Evolutionary conservation across 2,797 vertebrate genomes (phyloP).

Genomic region (Typhlichthys eigenmanni): DNA sequence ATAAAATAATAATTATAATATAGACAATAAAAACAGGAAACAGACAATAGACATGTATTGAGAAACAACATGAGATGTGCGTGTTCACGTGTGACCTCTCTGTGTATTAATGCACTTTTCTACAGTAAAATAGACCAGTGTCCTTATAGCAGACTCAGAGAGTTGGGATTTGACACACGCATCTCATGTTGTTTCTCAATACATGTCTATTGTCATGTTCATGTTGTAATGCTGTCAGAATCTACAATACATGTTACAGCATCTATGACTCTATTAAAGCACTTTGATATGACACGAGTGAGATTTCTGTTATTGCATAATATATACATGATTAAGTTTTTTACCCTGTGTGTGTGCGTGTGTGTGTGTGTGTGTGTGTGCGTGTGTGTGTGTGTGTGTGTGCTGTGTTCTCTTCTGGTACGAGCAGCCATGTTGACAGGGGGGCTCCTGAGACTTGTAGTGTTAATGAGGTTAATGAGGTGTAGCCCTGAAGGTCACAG

Average conservation of each 20-base stretch:
- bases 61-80: background rate
- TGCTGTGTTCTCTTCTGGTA: constrained; percentile 1
- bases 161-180: constrained; percentile 17
- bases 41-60: too few relatives aligned
- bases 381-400: too few relatives aligned
- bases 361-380: too few relatives aligned
- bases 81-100: constrained; percentile 21
- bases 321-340: too few relatives aligned
- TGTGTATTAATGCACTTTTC: constrained; percentile 26
- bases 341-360: background rate
- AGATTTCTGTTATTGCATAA: background rate
- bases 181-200: too few relatives aligned
- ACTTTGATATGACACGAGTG: too few relatives aligned
- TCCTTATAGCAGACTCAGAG: constrained; percentile 52
- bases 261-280: too few relatives aligned
- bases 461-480: constrained; percentile 54
- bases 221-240: background rate
- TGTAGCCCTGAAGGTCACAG: constrained; percentile 41
- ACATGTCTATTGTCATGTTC: too few relatives aligned
- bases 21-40: too few relatives aligned
- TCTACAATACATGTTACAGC: background rate
- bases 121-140: constrained; percentile 37
- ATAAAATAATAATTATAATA: too few relatives aligned
- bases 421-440: constrained; percentile 29
- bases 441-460: constrained; percentile 19